A percentile compares a stretch with the other conserved stretches of the same genome.
These are phyloP conservation scores for Psilopogon haemacephalus DNA, from an alignment of 2,113 vertebrate species.

Conservation along the genomic window DNA sequence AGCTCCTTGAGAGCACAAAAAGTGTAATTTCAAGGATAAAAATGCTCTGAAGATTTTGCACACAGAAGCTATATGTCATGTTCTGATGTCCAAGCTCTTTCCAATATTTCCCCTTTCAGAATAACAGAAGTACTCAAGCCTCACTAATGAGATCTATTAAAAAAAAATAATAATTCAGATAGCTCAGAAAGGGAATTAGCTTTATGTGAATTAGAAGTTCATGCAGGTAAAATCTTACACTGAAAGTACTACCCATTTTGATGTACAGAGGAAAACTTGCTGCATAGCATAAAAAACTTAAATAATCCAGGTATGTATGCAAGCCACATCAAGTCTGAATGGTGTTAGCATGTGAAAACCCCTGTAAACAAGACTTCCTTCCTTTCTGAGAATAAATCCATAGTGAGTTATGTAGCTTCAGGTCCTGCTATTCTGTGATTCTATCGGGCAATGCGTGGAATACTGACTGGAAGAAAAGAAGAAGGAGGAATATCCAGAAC, in stretches of 20 bases:
- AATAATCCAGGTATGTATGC: accelerated
- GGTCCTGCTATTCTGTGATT: not conserved
- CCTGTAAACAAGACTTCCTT: not conserved
- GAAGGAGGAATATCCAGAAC: not conserved
- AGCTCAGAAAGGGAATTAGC: not conserved
- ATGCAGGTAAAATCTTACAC: not conserved
- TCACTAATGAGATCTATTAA: conserved; percentile 7
- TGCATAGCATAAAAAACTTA: not conserved
- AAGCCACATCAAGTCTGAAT: not conserved
- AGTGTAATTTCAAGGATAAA: not conserved
- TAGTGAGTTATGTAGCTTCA: not conserved
- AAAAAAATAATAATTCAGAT: not conserved
- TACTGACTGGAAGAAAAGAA: not conserved
- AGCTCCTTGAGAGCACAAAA: not conserved
- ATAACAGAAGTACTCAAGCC: not conserved
- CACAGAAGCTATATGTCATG: not conserved
- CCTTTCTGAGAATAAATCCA: not conserved
- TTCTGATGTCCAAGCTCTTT: not conserved
- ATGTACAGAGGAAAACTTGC: not conserved
- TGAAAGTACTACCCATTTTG: not conserved
- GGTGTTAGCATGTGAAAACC: accelerated
- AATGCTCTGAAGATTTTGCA: not conserved
- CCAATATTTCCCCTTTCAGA: conserved; percentile 12
- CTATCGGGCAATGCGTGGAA: not conserved
- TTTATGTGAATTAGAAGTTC: not conserved